Conservation (phyloP, 1,140 invertebrate species). For the Thalassaphorura encarpata region DNA sequence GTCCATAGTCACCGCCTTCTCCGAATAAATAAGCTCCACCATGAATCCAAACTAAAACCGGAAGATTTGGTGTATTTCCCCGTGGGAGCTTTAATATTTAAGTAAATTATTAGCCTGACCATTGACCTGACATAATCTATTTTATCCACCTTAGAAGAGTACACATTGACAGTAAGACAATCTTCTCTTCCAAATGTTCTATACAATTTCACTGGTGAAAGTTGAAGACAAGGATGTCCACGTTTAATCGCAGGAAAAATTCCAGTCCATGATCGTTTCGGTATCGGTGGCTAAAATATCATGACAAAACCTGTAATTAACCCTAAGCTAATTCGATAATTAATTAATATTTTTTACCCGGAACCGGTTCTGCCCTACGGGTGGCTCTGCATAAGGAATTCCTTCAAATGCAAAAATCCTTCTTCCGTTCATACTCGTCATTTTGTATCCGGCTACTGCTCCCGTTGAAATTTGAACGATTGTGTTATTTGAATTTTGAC, state of each 20-base stretch:
- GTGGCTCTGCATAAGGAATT: slow-evolving; percentile 14
- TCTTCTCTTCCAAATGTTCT: slow-evolving; percentile 37
- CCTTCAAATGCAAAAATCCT: slow-evolving; percentile 11
- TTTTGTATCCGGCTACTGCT: no score
- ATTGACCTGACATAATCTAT: no score
- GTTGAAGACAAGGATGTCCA: slow-evolving; percentile 21
- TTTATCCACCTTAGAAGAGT: neutral
- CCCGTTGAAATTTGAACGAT: no score
- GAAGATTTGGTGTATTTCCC: no score
- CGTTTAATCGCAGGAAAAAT: slow-evolving; percentile 14
- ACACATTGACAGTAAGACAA: slow-evolving; percentile 11
- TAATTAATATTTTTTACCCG: neutral
- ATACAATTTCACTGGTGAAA: slow-evolving; percentile 7
- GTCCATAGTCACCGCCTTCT: slow-evolving; percentile 22
- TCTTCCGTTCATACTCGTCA: no score
- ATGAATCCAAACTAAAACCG: slow-evolving; percentile 48
- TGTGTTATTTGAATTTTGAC: no score
- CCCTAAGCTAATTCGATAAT: no score
- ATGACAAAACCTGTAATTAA: neutral
- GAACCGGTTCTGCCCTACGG: slow-evolving; percentile 6
- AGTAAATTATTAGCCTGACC: no score
- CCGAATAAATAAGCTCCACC: slow-evolving; percentile 35
- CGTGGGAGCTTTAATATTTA: no score
- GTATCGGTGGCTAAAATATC: slow-evolving; percentile 9
- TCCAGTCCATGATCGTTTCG: slow-evolving; percentile 19